These are phyloP conservation scores for Gadopsis bispinosus DNA, from an alignment of 2,797 vertebrate species.

Conservation along the genomic window DNA sequence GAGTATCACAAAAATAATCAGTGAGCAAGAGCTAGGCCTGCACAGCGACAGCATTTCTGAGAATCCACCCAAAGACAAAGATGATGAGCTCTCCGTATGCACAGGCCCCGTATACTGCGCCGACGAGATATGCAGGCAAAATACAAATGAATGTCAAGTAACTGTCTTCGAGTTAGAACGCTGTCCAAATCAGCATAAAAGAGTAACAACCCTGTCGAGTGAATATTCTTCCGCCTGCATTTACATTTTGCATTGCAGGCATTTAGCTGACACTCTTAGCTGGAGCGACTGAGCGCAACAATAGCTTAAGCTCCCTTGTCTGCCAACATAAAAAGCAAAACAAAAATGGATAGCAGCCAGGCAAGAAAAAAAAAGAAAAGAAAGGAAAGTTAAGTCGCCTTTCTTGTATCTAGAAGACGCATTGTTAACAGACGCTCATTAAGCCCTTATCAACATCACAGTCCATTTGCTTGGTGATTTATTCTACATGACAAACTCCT, in stretches of 20 bases:
- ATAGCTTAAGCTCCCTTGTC: constrained; percentile 55
- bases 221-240: constrained; percentile 47
- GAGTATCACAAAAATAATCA: constrained; percentile 38
- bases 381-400: constrained; percentile 47
- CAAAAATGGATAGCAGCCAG: constrained; percentile 56
- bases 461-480: constrained; percentile 33
- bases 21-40: constrained; percentile 14
- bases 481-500: constrained; percentile 30
- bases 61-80: constrained; percentile 7
- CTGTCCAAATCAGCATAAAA: constrained; percentile 62
- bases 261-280: constrained; percentile 63
- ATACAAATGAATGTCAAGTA: constrained; percentile 60
- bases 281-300: constrained; percentile 54
- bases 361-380: constrained; percentile 15
- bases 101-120: constrained; percentile 28
- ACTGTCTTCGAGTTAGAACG: constrained; percentile 39
- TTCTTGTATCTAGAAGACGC: constrained; percentile 36
- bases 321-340: constrained; percentile 53
- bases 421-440: constrained; percentile 52
- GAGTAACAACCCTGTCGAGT: constrained; percentile 50
- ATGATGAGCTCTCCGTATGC: constrained; percentile 53
- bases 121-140: constrained; percentile 34
- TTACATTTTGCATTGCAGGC: constrained; percentile 70
- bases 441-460: constrained; percentile 52
- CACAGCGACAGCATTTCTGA: constrained; percentile 11